phyloP scores from a whole-genome alignment of 2,113 vertebrate genomes.

The Eulacestoma nigropectus region DNA sequence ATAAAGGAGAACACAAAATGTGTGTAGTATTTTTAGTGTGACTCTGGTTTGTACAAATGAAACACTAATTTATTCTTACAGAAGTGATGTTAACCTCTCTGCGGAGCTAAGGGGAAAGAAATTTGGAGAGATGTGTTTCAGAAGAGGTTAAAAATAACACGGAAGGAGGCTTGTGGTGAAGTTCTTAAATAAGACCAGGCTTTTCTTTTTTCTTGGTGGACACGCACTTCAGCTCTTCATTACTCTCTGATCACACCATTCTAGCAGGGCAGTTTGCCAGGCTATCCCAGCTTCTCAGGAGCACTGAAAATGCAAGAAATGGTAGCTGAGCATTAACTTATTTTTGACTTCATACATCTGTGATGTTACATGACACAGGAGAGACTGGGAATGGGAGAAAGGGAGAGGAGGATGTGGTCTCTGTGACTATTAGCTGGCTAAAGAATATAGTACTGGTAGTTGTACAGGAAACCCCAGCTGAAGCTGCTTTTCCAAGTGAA shows the following conservation, averaged over 20 bases:
- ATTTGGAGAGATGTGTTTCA: neutral
- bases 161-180: neutral
- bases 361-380: neutral
- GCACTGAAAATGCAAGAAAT: neutral
- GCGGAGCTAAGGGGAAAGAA: neutral
- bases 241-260: neutral
- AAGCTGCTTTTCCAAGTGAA: neutral
- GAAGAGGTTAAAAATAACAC: neutral
- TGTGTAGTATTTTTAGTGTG: neutral
- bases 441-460: neutral
- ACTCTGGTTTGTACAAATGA: neutral
- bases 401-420: neutral
- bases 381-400: neutral
- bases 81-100: neutral
- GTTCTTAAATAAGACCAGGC: neutral
- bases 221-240: neutral
- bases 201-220: neutral
- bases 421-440: neutral
- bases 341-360: neutral
- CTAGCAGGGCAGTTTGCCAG: neutral
- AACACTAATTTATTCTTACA: neutral
- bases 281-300: neutral
- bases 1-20: neutral
- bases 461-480: neutral
- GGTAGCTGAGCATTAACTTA: neutral